Base-by-base conservation (phyloP, 1,140 invertebrate genomes). In the Cyclina sinensis region DNA sequence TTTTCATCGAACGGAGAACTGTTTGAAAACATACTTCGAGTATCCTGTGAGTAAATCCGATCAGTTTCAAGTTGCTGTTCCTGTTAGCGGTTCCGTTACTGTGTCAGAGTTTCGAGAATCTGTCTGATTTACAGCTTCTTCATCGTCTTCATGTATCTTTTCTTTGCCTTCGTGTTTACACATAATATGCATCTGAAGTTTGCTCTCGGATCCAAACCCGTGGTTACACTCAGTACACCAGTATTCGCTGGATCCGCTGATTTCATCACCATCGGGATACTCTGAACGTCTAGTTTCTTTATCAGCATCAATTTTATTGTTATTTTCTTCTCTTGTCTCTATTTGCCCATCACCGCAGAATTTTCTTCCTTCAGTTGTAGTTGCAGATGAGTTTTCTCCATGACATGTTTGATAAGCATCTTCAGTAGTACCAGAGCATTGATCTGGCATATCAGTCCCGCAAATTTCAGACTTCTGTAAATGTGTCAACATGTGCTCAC, bases 171-270 rank as follows among this genome's bases (percentile, higher is more conserved):
- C 93, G 51, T 94, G 93, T 18, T 86, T 87, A 37, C 73, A 32
- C 0, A 70, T 57, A 37, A 94, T 94, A 43, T 94, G 93, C 14
- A 88, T 84, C 16, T 90, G 87, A 0, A 94, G 88, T 18, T 86
- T 65, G 43, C 85, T 87, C 59, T 93, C 92, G 2, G 91, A 83
- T 32, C 70, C 89, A 51, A 94, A 94, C 2, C 93, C 93, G 16
- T 91, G 89, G 21, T 93, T 90, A 79, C 93, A 94, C 74, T 94
- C 93, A 5, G 92, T 90, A 73, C 93, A 94, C 92, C 92, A 94
- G 57, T 93, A 92, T 39, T 94, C 89, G 48, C 86, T 91, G 0
- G 88, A 89, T 16, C 37, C 70, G 51, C 73, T 80, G 18, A 24
- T 39, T 24, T 87, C 84, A 14, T 68, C 79, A 18, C 48, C 24